Conservation (phyloP, 2,888 invertebrate genomes). For the Tipula vernalis region DNA sequence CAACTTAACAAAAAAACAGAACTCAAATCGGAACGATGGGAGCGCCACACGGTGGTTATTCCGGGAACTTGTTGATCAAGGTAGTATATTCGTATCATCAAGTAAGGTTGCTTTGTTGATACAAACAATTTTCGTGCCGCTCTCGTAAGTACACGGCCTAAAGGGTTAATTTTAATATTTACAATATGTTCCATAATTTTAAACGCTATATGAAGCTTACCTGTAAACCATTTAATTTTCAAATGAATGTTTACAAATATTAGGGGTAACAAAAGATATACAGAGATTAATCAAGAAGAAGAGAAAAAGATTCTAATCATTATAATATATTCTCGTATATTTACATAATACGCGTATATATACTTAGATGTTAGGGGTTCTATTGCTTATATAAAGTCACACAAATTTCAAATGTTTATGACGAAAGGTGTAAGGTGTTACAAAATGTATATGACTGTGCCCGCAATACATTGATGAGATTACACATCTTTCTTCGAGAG, state of each 20-base stretch:
- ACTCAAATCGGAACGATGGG: too few species aligned
- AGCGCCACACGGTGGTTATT: too few species aligned
- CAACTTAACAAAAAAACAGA: too few species aligned
- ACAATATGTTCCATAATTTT: not conserved
- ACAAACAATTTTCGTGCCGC: too few species aligned
- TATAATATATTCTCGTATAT: not conserved
- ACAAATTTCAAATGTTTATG: not conserved
- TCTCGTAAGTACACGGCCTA: too few species aligned
- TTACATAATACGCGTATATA: not conserved
- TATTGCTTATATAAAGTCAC: not conserved
- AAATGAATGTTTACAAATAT: not conserved
- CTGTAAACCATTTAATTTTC: not conserved
- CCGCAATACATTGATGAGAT: not conserved
- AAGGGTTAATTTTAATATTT: too few species aligned
- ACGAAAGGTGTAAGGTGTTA: not conserved
- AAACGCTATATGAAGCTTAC: not conserved
- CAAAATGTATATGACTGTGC: not conserved
- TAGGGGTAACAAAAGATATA: not conserved
- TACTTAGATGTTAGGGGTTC: not conserved
- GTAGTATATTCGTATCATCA: too few species aligned
- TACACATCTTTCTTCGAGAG: not conserved
- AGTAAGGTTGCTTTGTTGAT: too few species aligned
- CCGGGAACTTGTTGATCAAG: too few species aligned
- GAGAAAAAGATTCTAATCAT: not conserved
- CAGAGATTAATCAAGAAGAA: not conserved